These are phyloP conservation scores for Podabrus alpinus DNA, from an alignment of 2,888 invertebrate species.

Conservation along the genomic window DNA sequence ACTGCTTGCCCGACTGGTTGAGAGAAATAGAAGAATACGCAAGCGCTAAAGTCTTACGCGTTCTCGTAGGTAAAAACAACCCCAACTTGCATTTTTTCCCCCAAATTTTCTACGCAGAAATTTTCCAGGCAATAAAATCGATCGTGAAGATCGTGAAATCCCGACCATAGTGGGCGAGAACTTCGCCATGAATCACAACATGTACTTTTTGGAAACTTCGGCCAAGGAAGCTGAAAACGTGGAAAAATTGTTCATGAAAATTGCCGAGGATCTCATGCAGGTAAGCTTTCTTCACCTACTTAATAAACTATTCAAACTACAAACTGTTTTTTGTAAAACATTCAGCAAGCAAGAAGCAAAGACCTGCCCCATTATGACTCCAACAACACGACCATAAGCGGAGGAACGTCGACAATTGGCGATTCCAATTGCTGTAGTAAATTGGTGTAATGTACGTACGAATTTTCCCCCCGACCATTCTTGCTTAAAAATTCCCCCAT, in stretches of 20 bases:
- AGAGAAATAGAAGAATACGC: constrained; percentile 98
- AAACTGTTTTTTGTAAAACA: constrained; percentile 34
- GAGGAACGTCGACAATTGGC: constrained; percentile 70
- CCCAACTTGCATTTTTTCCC: background rate
- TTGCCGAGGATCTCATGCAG: constrained; percentile 91
- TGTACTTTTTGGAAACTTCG: constrained; percentile 98
- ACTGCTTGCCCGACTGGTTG: constrained; percentile 95
- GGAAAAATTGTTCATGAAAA: constrained; percentile 94
- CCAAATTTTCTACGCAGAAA: background rate
- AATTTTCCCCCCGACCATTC: background rate
- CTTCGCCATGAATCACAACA: constrained; percentile 93
- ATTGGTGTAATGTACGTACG: constrained; percentile 30
- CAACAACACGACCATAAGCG: constrained; percentile 71
- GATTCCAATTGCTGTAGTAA: constrained; percentile 68
- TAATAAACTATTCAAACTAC: background rate
- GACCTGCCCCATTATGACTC: constrained; percentile 78
- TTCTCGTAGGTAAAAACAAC: constrained; percentile 81
- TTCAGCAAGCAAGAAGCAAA: constrained; percentile 83
- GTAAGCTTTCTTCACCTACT: constrained; percentile 48
- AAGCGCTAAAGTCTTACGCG: constrained; percentile 89
- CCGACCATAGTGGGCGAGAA: constrained; percentile 94
- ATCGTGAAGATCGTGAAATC: constrained; percentile 93
- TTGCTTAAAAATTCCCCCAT: background rate
- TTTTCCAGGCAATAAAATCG: constrained; percentile 88
- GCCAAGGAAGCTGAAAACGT: constrained; percentile 98